Evolutionary conservation across 2,113 vertebrate species (phyloP).

Genomic region (Ameiurus melas): DNA sequence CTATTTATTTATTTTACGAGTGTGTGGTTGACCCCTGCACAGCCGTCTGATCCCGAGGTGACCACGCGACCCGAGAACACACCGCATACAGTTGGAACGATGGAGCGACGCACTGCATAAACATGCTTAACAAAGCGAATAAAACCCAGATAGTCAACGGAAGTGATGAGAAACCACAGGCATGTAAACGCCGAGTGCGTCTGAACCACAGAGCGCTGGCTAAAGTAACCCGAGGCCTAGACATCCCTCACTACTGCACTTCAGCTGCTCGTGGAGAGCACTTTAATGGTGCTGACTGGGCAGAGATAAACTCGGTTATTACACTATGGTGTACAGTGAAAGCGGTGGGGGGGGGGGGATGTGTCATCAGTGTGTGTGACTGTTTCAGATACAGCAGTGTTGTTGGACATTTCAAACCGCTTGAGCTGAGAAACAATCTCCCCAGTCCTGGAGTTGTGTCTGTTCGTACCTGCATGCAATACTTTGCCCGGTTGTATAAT

Average conservation of each 20-base stretch:
- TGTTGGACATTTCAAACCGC: not conserved
- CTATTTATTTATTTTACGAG: not conserved
- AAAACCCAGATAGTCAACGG: not conserved
- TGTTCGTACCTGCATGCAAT: not conserved
- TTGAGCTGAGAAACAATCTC: not conserved
- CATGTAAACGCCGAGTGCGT: constrained; percentile 7
- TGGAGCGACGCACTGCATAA: not conserved
- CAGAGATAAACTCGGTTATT: not conserved
- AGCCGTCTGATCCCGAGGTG: not conserved
- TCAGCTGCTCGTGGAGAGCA: not conserved
- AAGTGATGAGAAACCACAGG: constrained; percentile 5
- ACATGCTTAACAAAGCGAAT: not conserved
- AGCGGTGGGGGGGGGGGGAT: not conserved
- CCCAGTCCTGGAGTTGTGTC: not conserved
- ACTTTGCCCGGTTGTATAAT: not conserved
- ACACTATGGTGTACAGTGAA: not conserved
- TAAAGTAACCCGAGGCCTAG: not conserved
- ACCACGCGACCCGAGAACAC: not conserved
- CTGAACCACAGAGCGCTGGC: not conserved
- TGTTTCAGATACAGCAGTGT: not conserved
- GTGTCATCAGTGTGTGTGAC: not conserved
- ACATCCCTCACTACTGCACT: not conserved
- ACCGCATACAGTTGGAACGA: not conserved
- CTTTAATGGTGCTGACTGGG: not conserved
- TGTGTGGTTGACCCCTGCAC: not conserved